Conservation (phyloP, 53 echinoderm and acorn worm genomes). For the Luidia sarsii region DNA sequence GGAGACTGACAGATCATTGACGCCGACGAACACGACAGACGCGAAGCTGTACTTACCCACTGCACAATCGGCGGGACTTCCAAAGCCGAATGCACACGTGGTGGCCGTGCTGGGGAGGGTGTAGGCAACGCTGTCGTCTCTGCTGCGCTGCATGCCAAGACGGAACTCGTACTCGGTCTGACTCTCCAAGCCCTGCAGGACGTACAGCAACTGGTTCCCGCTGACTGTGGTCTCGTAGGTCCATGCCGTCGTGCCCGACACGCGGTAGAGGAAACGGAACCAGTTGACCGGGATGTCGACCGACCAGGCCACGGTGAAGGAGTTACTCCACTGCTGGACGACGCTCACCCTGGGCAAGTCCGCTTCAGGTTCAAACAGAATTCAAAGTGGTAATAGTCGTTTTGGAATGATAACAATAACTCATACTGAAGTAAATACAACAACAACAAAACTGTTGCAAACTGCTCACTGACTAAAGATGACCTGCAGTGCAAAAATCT, state of each 20-base stretch:
- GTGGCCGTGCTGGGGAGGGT: conserved; percentile 31
- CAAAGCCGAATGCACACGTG: conserved; percentile 72
- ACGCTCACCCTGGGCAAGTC: conserved; percentile 59
- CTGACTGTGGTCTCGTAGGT: conserved; percentile 37
- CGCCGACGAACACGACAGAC: no score
- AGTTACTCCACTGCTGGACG: conserved; percentile 72
- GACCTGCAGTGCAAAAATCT: no score
- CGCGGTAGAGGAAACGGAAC: conserved; percentile 73
- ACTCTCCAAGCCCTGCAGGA: conserved; percentile 62
- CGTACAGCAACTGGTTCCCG: conserved; percentile 74
- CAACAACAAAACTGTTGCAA: no score
- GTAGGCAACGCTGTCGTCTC: conserved; percentile 58
- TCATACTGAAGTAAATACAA: no score
- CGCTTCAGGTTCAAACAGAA: no score
- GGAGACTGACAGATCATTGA: no score
- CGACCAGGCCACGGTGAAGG: conserved; percentile 81
- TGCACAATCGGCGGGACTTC: conserved; percentile 68
- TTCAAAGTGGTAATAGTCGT: background rate
- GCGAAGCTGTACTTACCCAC: conserved; percentile 81
- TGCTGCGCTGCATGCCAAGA: conserved; percentile 66
- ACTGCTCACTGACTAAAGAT: no score
- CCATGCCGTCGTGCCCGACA: conserved; percentile 43
- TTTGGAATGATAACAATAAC: no score
- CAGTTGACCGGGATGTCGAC: conserved; percentile 74
- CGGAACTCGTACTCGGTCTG: conserved; percentile 63